These are phyloP conservation scores for Coluber constrictor DNA, from an alignment of 2,797 vertebrate genomes.

Conservation along the genomic window DNA sequence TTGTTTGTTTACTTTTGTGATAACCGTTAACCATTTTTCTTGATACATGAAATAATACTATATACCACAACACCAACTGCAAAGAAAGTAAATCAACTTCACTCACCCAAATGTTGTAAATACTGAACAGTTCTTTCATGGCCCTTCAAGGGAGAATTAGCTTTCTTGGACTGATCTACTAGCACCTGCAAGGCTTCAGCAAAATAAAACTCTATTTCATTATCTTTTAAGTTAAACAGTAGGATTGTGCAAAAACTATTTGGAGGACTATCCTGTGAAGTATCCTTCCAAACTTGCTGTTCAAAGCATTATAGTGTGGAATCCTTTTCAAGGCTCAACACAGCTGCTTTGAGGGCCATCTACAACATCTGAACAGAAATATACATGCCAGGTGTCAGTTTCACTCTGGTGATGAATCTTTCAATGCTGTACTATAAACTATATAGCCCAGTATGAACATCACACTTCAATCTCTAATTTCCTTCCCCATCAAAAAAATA, in stretches of 20 bases:
- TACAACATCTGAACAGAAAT: not conserved
- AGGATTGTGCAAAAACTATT: not conserved
- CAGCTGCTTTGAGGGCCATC: not conserved
- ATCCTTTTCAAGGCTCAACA: not conserved
- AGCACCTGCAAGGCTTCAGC: conserved; percentile 89
- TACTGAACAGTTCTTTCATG: conserved; percentile 98
- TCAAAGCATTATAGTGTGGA: not conserved
- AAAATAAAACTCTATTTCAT: conserved; percentile 5
- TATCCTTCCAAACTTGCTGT: not conserved
- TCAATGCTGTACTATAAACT: not conserved
- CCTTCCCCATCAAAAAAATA: not conserved
- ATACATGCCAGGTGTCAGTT: not conserved
- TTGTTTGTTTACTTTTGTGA: not conserved
- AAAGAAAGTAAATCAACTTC: not conserved
- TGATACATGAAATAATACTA: not conserved
- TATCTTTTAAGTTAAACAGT: not conserved
- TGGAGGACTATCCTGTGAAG: not conserved
- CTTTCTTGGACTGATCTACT: conserved; percentile 97
- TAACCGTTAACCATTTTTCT: not conserved
- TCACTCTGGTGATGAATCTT: not conserved
- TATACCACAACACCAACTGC: not conserved
- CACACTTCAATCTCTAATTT: not conserved
- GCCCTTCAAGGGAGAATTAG: conserved; percentile 96
- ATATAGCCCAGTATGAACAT: not conserved
- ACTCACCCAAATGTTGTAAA: conserved; percentile 90